Evolutionary conservation across 2,113 vertebrate species (phyloP).

Genomic region (Sylvilagus bachmani): DNA sequence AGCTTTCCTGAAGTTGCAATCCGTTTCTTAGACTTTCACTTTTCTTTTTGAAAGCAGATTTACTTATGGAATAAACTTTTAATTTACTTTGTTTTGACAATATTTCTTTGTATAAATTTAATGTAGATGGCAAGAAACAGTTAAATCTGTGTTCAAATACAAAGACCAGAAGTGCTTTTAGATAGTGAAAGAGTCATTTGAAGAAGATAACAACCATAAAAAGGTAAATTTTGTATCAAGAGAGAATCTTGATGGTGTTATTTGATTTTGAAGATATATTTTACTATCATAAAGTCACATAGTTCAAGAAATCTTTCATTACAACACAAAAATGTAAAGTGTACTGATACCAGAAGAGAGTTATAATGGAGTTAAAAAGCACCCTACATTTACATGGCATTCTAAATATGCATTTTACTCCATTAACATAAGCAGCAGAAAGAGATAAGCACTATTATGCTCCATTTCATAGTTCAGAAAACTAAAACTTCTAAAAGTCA

Average conservation of each 20-base stretch:
- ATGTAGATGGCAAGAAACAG: not conserved
- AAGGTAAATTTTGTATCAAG: not conserved
- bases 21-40: not conserved
- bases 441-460: not conserved
- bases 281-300: not conserved
- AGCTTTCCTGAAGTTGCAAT: not conserved
- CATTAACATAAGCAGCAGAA: not conserved
- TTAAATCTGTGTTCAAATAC: not conserved
- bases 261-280: not conserved
- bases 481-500: not conserved
- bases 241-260: not conserved
- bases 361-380: not conserved
- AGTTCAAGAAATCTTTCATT: not conserved
- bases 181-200: not conserved
- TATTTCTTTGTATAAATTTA: not conserved
- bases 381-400: not conserved
- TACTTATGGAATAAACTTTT: not conserved
- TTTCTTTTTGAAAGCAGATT: not conserved
- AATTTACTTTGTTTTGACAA: constrained; percentile 19
- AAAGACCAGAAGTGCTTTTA: not conserved
- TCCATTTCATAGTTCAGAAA: not conserved
- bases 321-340: not conserved
- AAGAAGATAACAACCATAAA: not conserved
- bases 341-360: not conserved
- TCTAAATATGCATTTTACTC: not conserved